Conservation (phyloP, 2,113 vertebrate genomes). For the Menidia beryllina region DNA sequence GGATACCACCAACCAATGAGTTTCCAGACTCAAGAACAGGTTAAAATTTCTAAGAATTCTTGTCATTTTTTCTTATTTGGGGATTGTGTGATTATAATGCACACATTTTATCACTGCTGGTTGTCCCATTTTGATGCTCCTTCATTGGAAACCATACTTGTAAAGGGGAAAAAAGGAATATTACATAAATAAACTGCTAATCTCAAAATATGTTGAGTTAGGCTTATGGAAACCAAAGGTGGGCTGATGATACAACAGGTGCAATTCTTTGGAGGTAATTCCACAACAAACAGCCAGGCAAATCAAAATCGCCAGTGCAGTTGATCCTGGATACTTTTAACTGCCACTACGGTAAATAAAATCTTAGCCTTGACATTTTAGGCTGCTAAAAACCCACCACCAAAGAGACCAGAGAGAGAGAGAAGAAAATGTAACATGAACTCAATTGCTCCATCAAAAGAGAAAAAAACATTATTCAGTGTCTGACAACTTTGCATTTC, state of each 20-base stretch:
- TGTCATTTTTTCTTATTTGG: conserved; percentile 15
- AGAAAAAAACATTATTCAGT: conserved; percentile 26
- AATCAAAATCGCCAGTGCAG: conserved; percentile 34
- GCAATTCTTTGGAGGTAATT: background rate
- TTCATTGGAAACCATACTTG: conserved; percentile 19
- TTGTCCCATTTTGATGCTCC: conserved; percentile 26
- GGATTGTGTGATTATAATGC: conserved; percentile 6
- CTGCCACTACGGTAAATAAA: conserved; percentile 28
- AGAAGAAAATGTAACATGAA: conserved; percentile 1
- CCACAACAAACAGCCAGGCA: conserved; percentile 26
- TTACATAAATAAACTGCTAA: too few relatives aligned
- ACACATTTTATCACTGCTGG: conserved; percentile 45
- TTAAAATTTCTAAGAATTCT: conserved; percentile 38
- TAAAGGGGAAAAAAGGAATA: too few relatives aligned
- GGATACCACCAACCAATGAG: conserved; percentile 39
- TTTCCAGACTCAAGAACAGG: conserved; percentile 30
- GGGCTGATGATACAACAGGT: too few relatives aligned
- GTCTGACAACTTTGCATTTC: conserved; percentile 8
- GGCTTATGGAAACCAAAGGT: too few relatives aligned
- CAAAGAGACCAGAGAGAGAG: conserved; percentile 1
- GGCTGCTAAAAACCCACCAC: conserved; percentile 1
- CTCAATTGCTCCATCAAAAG: conserved; percentile 1
- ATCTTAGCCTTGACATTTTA: conserved; percentile 38
- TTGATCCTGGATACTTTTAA: conserved; percentile 8
- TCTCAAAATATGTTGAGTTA: too few relatives aligned